Evolutionary conservation across 2,113 vertebrate species (phyloP).

Genomic region (Limnothrissa miodon): DNA sequence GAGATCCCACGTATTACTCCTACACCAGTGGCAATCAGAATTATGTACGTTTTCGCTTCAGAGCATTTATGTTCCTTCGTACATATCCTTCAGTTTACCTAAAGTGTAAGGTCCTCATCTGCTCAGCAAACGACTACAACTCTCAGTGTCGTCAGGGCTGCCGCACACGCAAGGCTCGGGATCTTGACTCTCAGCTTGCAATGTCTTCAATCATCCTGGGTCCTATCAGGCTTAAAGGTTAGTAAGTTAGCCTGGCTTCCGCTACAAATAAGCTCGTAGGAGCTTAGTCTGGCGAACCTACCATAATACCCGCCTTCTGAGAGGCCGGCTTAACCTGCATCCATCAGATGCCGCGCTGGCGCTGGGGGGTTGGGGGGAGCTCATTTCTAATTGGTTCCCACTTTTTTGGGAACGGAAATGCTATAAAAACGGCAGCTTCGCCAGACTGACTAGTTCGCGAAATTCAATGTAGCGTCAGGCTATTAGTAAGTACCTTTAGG

Average conservation of each 20-base stretch:
- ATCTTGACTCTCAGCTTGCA: conserved; percentile 53
- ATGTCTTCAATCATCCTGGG: conserved; percentile 71
- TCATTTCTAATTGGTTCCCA: too few species aligned
- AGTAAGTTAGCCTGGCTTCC: too few species aligned
- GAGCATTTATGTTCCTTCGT: conserved; percentile 78
- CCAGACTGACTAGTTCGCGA: too few species aligned
- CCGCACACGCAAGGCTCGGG: conserved; percentile 64
- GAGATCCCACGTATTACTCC: conserved; percentile 66
- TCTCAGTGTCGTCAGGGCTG: conserved; percentile 75
- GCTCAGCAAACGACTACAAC: conserved; percentile 51
- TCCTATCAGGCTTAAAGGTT: conserved; percentile 73
- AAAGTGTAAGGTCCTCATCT: conserved; percentile 76
- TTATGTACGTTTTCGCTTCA: conserved; percentile 74
- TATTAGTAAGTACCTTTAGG: background rate
- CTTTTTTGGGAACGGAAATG: too few species aligned
- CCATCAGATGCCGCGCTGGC: too few species aligned
- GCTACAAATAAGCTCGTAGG: too few species aligned
- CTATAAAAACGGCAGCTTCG: too few species aligned
- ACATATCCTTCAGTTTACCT: conserved; percentile 68
- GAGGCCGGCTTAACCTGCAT: too few species aligned
- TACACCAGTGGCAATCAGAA: conserved; percentile 49
- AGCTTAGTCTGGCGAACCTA: too few species aligned
- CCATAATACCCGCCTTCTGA: too few species aligned
- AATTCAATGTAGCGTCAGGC: too few species aligned
- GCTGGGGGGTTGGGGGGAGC: too few species aligned